A percentile compares a stretch with the other conserved stretches of the same genome.
Conservation (phyloP, 1,140 invertebrate genomes). For the Manduca sexta region DNA sequence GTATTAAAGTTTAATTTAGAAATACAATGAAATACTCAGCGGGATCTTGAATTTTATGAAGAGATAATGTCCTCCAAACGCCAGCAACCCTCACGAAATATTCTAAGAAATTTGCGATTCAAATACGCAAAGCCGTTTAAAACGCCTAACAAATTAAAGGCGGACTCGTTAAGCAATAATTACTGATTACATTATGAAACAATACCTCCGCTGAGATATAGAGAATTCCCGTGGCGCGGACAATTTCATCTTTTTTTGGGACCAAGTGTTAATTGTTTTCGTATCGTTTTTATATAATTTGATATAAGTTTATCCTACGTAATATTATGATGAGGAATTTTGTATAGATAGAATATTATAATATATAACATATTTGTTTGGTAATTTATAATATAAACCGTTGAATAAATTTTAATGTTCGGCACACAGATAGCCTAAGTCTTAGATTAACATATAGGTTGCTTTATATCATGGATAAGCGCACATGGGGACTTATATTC, state of each 20-base stretch:
- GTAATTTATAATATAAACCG: too few relatives aligned
- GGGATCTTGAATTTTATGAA: constrained; percentile 68
- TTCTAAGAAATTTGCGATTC: constrained; percentile 73
- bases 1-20: constrained; percentile 43
- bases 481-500: neutral
- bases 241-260: neutral
- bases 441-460: neutral
- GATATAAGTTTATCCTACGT: neutral
- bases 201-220: constrained; percentile 38
- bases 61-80: constrained; percentile 69
- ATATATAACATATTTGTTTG: too few relatives aligned
- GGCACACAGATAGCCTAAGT: neutral
- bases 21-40: constrained; percentile 58
- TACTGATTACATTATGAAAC: constrained; percentile 68
- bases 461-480: neutral
- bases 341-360: neutral
- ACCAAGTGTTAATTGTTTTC: neutral
- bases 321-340: neutral
- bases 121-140: constrained; percentile 72
- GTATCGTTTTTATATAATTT: neutral
- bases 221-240: constrained; percentile 3
- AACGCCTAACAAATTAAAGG: constrained; percentile 72
- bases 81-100: constrained; percentile 66
- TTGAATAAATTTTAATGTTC: neutral
- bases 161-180: constrained; percentile 68